Base-by-base conservation (phyloP, 2,797 vertebrate genomes). In the Pelochelys cantorii region DNA sequence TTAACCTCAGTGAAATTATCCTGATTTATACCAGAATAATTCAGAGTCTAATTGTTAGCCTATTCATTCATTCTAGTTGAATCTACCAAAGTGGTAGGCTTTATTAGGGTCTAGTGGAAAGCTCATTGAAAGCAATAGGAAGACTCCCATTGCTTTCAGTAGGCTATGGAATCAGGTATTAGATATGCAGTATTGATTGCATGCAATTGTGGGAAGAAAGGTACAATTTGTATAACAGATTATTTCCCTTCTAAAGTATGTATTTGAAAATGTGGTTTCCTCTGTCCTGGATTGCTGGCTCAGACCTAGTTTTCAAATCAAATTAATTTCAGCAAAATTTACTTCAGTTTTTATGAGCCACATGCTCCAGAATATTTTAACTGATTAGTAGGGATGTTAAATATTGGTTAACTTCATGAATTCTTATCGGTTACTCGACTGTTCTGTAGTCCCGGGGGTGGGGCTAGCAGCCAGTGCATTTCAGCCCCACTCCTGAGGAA, bases 171-270 rank as follows among this genome's bases (percentile, higher is more conserved):
- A 4, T 2, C 6, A 54, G 18, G 2, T 9, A 52, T 17, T 79
- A 60, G 2, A 25, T 94, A 89, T 60, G 23, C 11, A 23, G 14
- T n/a, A 23, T 12, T n/a, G 34, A 23, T 37, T 68, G 13, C 54
- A 92, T 82, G 88, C 2, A 11, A 42, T 62, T 27, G n/a, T 5
- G 60, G 52, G 14, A 68, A 22, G 68, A 88, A 75, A 75, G 37
- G 22, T 79, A 56, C 1, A 52, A 75, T 0, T 86, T 9, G 22
- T 0, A 4, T 81, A 54, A 37, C 11, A 80, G 56, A 5, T 34
- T 31, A 78, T 34, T 3, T 6, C 0, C 0, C 85, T 92, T 82
- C 31, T 74, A 75, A n/a, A 84, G 14, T 3, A 0, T 15, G 27
- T 87, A n/a, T 27, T 74, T 78, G 60, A 7, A 65, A 59, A 29